Evolutionary conservation across 1,140 invertebrate species (phyloP), one percentile per base, ranked within the genome.

Genomic region (Mercenaria mercenaria): DNA sequence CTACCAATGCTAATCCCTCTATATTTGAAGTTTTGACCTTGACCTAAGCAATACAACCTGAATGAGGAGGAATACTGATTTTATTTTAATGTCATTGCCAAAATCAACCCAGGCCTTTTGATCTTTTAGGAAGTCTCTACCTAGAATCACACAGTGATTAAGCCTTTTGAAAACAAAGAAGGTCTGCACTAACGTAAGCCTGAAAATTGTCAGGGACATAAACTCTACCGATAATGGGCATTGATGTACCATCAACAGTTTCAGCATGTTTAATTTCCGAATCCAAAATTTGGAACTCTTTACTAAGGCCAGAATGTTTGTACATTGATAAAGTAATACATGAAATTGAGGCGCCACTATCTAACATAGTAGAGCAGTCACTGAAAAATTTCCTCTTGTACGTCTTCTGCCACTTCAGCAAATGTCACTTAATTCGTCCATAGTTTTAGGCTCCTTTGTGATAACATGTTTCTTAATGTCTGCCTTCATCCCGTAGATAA

Each of bases 301-400:
- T 67, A 41, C 32, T 29, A 23, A 82, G n/a, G 1, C 56, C 80
- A 61, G 29, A 39, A 18, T 32, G 39, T 64, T 64, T 82, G n/a
- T 64, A 64, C 26, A 67, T 67, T 13, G 34, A 34, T 39, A 26
- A 82, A 82, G 80, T 82, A 13, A 82, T 41, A 64, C 80, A 82
- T 26, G 80, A 82, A 56, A 80, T 56, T 56, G 77, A 80, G 8
- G 77, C 77, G 29, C 77, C 77, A 80, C 77, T 64, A 41, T 82
- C 80, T 2, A 82, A 26, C 80, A 82, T 64, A 59, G 77, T 47
- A n/a, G 77, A 8, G 56, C 59, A 23, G 80, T 32, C n/a, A 61
- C 59, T 20, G 80, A 64, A 41, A 67, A 39, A 37, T 82, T 82
- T 39, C 59, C 80, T n/a, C n/a, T n/a, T n/a, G n/a, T n/a, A n/a